Percentiles rank a stretch among this genome's conserved stretches.
Conservation (phyloP, 2,113 vertebrate genomes). For the Panurus biarmicus region DNA sequence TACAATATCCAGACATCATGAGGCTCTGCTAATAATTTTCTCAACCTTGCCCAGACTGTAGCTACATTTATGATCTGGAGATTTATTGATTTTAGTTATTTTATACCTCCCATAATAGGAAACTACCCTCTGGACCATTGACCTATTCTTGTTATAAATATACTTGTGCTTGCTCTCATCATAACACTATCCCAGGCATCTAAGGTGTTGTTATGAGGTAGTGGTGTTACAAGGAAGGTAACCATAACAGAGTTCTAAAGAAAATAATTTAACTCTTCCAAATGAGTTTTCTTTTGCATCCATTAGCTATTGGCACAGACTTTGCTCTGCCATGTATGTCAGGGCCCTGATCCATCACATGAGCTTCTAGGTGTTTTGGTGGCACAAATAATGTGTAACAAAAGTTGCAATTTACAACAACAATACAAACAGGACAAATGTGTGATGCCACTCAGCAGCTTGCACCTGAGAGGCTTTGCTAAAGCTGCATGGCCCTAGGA, state of each 20-base stretch:
- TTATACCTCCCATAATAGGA: slow-evolving; percentile 76
- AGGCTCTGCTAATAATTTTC: slow-evolving; percentile 76
- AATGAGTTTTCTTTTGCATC: slow-evolving; percentile 22
- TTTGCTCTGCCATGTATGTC: not conserved
- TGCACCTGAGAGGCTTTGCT: not conserved
- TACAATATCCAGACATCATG: slow-evolving; percentile 76
- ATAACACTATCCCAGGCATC: slow-evolving; percentile 66
- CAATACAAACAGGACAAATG: not conserved
- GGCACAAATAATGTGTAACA: not conserved
- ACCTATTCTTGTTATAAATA: slow-evolving; percentile 74
- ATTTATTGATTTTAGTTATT: slow-evolving; percentile 81
- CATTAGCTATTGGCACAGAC: not conserved
- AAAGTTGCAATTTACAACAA: not conserved
- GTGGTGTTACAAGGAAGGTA: slow-evolving; percentile 56
- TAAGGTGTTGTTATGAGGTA: slow-evolving; percentile 69
- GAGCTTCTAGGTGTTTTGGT: not conserved
- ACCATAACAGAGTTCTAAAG: slow-evolving; percentile 59
- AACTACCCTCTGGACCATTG: slow-evolving; percentile 73
- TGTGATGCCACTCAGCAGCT: not conserved
- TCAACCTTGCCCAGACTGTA: slow-evolving; percentile 74
- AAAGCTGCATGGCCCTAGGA: not conserved
- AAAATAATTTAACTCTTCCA: slow-evolving; percentile 58
- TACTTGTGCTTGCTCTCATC: slow-evolving; percentile 67
- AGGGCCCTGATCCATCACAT: not conserved
- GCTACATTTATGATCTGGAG: slow-evolving; percentile 79